Evolutionary conservation across 2,113 vertebrate species (phyloP).

Genomic region (Catharus bicknelli): DNA sequence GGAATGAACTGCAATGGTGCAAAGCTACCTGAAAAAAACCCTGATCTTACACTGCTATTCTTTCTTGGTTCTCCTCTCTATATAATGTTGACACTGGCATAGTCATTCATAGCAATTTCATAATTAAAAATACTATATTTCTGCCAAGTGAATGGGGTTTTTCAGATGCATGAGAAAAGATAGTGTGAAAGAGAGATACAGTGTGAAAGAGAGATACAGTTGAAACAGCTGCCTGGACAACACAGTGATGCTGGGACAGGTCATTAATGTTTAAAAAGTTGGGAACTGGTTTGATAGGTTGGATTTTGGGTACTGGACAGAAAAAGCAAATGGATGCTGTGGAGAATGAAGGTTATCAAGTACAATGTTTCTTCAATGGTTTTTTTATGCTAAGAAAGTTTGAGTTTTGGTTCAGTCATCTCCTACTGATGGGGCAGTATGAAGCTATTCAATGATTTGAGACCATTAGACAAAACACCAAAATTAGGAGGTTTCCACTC

Average conservation of each 20-base stretch:
- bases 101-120: not conserved
- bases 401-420: not conserved
- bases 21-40: not conserved
- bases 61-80: not conserved
- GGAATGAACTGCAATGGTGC: not conserved
- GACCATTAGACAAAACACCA: not conserved
- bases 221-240: not conserved
- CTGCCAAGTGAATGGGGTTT: not conserved
- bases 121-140: not conserved
- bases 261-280: not conserved
- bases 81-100: not conserved
- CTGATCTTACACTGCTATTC: not conserved
- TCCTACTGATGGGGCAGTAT: not conserved
- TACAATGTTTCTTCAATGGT: not conserved
- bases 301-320: not conserved
- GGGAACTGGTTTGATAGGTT: not conserved
- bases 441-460: not conserved
- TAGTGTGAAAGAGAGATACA: not conserved
- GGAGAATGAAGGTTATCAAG: not conserved
- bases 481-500: not conserved
- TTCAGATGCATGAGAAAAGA: not conserved
- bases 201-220: not conserved
- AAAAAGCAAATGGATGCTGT: not conserved
- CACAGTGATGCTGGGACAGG: not conserved
- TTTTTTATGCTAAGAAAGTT: not conserved